Evolutionary conservation across 2,888 invertebrate species (phyloP).

Genomic region (Timandra comae): DNA sequence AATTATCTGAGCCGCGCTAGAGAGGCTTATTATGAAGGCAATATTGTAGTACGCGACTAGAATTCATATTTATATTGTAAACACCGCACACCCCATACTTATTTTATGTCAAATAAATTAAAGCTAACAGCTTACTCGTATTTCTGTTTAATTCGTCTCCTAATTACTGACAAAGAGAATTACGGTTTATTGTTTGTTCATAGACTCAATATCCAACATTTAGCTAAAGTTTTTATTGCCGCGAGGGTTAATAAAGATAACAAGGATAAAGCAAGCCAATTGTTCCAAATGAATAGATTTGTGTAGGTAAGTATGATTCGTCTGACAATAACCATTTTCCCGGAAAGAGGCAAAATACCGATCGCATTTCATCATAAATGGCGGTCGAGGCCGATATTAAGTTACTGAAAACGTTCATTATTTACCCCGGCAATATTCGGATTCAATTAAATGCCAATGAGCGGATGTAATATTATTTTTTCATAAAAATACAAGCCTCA

Average conservation of each 20-base stretch:
- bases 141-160: constrained; percentile 27
- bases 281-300: constrained; percentile 14
- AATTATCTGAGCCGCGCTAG: constrained; percentile 32
- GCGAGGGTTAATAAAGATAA: neutral
- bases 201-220: neutral
- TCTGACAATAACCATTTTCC: constrained; percentile 26
- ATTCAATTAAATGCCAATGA: constrained; percentile 1
- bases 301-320: constrained; percentile 8
- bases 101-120: constrained; percentile 33
- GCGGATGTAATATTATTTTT: neutral
- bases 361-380: constrained; percentile 31
- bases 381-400: constrained; percentile 24
- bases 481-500: neutral
- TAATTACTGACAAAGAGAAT: constrained; percentile 21
- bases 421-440: constrained; percentile 19
- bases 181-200: constrained; percentile 4
- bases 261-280: constrained; percentile 8
- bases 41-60: constrained; percentile 50
- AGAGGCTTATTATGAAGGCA: constrained; percentile 60
- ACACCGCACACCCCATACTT: constrained; percentile 28
- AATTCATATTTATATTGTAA: constrained; percentile 50
- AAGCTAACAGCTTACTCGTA: constrained; percentile 23
- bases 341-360: constrained; percentile 24
- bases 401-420: constrained; percentile 29
- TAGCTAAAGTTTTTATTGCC: neutral